These are phyloP conservation scores for Hemicrepidius hirtus DNA, from an alignment of 2,888 invertebrate species.

Conservation along the genomic window DNA sequence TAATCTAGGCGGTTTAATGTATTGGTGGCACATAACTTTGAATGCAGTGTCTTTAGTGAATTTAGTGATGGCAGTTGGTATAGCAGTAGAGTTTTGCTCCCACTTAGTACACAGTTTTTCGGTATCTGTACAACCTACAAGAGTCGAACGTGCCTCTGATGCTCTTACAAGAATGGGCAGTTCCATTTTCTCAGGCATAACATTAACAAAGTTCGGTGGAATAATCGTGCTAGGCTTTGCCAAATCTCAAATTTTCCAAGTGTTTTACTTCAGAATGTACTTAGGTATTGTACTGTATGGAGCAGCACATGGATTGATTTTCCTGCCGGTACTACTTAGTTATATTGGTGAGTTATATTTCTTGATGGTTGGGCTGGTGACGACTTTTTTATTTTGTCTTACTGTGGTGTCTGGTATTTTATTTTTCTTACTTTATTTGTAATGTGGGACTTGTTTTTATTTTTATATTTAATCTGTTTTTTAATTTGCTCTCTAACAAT, in stretches of 20 bases:
- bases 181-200: conserved; percentile 97
- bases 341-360: conserved; percentile 88
- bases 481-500: neutral
- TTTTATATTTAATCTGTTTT: conserved; percentile 15
- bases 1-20: conserved; percentile 96
- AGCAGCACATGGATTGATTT: conserved; percentile 97
- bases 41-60: conserved; percentile 99
- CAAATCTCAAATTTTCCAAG: conserved; percentile 96
- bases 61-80: conserved; percentile 97
- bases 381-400: conserved; percentile 46
- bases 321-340: conserved; percentile 97
- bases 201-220: conserved; percentile 97
- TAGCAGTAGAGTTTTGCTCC: conserved; percentile 98
- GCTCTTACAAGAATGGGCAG: conserved; percentile 89
- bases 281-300: conserved; percentile 97
- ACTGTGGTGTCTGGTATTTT: conserved; percentile 49
- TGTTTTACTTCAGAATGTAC: conserved; percentile 77
- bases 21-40: conserved; percentile 95
- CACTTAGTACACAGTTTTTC: conserved; percentile 96
- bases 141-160: conserved; percentile 86
- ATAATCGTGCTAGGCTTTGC: conserved; percentile 97
- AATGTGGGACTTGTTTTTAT: conserved; percentile 18
- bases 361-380: conserved; percentile 48
- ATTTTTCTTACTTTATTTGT: conserved; percentile 41
- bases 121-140: conserved; percentile 82